Evolutionary conservation across 2,113 vertebrate species (phyloP), one percentile per base, ranked within the genome.

Genomic region (Varanus komodoensis): DNA sequence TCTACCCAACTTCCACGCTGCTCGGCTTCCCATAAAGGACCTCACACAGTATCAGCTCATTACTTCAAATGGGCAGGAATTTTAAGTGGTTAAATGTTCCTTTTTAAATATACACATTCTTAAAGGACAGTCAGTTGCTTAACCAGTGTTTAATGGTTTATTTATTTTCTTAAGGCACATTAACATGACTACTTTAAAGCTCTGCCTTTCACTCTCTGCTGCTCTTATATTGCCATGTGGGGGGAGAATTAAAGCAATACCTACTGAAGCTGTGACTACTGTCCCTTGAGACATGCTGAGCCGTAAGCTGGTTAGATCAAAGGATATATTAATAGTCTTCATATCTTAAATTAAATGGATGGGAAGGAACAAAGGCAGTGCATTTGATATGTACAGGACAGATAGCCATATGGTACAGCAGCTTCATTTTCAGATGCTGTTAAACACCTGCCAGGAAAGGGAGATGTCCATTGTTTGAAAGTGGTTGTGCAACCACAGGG

Each of bases 11-110:
- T 7, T n/a, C 89, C 3, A 21, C 0, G 38, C 34, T 0, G 34
- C 54, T 88, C 44, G 71, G 73, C 8, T 91, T 95, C 92, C 89
- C 88, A 80, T 38, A 90, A 92, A 90, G 50, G 83, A 52, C 32
- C 87, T 71, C 48, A 15, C 6, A 12, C 75, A 88, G 73, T 32
- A 95, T 93, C 88, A 93, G 71, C 67, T 25, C 44, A 92, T 92
- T 94, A 91, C 90, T 94, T 94, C 79, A 87, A 93, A 57, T 6
- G 34, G 92, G 80, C 34, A 89, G 8, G n/a, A 91, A 54, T n/a
- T 91, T 94, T 75, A 88, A 79, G 71, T 87, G 90, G 82, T 95
- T 93, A 86, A 93, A 52, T 93, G 52, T 23, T 79, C 61, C 73
- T 93, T 94, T 86, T 90, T 15, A 1, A 14, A 54, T 87, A 21